Base-by-base conservation (phyloP, 53 echinoderm and acorn worm species). In the Echinarachnius parma region DNA sequence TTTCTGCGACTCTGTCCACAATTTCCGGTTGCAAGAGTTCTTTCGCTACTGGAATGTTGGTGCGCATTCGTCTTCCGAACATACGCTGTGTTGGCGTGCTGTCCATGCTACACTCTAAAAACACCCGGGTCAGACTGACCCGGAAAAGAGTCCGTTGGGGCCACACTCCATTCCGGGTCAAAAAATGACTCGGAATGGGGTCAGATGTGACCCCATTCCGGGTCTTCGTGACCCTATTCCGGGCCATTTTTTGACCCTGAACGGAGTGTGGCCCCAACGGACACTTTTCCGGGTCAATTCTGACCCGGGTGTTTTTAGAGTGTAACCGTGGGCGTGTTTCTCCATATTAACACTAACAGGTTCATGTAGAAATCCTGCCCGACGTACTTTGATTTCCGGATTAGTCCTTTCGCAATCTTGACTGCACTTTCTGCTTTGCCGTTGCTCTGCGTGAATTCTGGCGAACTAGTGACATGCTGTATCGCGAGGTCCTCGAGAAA, bases 11-110 rank as follows among this genome's bases (percentile, higher is more conserved):
- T 3, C 9, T 20, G n/a, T 62, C 21, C 23, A 31, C 23, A 22
- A 45, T 65, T 46, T 35, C 21, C 13, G 66, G 44, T 21, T 46
- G 44, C 21, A 65, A 19, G 4, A 31, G 20, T 44, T 39, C 30
- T 0, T 3, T 5, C 9, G 67, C 28, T 5, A 39, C 37, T 27
- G 80, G 69, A 24, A 80, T 22, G 23, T 29, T 23, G 10, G 69
- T 80, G 31, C 64, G 8, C 18, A 62, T 63, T 0, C 64, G 49
- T 19, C 80, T 31, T 55, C 52, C 52, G 34, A 80, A 80, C 80
- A 80, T 80, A 10, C 80, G 60, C 32, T 80, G 80, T 27, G 80
- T 60, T 58, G 61, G 80, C 2, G 70, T 59, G 21, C 60, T 71
- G 32, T 28, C 9, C 44, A 80, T 26, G 28, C 25, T 53, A n/a